Base-by-base conservation (phyloP, 2,888 invertebrate species). In the Harpagoxenus sublaevis region DNA sequence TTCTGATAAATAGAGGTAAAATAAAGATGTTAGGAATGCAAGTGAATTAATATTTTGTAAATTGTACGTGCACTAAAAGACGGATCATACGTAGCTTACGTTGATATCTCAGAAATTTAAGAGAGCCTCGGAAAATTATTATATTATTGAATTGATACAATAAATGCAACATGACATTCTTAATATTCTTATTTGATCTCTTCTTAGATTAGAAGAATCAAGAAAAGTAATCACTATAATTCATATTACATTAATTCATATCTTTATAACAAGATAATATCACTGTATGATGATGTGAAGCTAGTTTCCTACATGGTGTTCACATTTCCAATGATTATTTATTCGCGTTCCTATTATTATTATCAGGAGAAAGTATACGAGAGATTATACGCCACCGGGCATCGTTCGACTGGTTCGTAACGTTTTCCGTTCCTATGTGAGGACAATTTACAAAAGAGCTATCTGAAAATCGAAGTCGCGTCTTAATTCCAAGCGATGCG, bases 311-410 rank as follows among this genome's bases (percentile, higher is more conserved):
- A 73, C 18, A 18, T 4, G 45, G 15, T n/a, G 5, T n/a, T 48
- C 12, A 23, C 55, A 51, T 51, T 51, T 18, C 51, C 5, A 57
- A 53, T n/a, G n/a, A 18, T 23, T 39, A 45, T 48, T 18, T 73
- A 12, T 48, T 48, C 79, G 35, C 45, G 15, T 71, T 57, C 9
- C 55, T 65, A 65, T 70, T 48, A 48, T 70, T 28, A 60, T 70
- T 28, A 53, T 48, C 79, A 18, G 12, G 79, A 73, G 73, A 81
- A 60, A 81, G 79, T 73, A 60, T 4, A 60, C 8, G 57, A 55
- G 78, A 31, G n/a, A 77, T 65, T 55, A 71, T 57, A 3, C 45
- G 55, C 55, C 23, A 57, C 18, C 35, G 53, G 45, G 45, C 10
- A 71, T 71, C 71, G 35, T 71, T 35, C 53, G 35, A 42, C 53